Base-by-base conservation (phyloP, 2,797 vertebrate genomes). In the Parauchenoglanis ngamensis region DNA sequence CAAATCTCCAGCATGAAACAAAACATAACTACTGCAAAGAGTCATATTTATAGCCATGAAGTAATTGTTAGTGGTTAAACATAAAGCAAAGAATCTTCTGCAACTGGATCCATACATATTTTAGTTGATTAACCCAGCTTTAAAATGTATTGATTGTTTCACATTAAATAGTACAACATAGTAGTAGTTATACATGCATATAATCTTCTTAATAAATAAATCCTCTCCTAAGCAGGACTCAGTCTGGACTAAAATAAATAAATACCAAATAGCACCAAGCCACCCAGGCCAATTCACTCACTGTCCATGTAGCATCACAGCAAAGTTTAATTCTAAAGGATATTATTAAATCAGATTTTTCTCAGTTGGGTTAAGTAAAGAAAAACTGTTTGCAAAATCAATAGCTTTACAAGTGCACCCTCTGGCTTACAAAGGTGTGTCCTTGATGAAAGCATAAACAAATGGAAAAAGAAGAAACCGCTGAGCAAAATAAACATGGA, bases 371-470 rank as follows among this genome's bases (percentile, higher is more conserved):
- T 67, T 65, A 67, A 82, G 44, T 28, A 46, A 23, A 68, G 84
- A 81, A 87, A 87, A 78, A 28, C 65, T 87, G 87, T 89, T 81
- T 59, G 83, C 59, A 25, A 1, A 70, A 93, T 93, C 84, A 65
- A 92, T 94, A 56, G 86, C 83, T 92, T 88, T 91, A 86, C 88
- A 89, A 54, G 88, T 89, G 83, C 11, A 23, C 68, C 28, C 40
- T 61, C 83, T 57, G 77, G 85, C 88, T 91, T 87, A 90, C 87
- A 85, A 91, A 91, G 89, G 88, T 84, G 80, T 28, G 67, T 86
- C 70, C 89, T 92, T 91, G 91, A 94, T 94, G 90, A 92, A 93
- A 92, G 89, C 57, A 90, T 84, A 88, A 93, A 92, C 86, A 91
- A 89, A 88, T 87, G 84, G 85, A 89, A 85, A 86, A 83, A 85